A percentile compares a stretch with the other conserved stretches of the same genome.
Evolutionary conservation across 2,888 invertebrate species (phyloP).

Genomic region (Tinea trinotella): DNA sequence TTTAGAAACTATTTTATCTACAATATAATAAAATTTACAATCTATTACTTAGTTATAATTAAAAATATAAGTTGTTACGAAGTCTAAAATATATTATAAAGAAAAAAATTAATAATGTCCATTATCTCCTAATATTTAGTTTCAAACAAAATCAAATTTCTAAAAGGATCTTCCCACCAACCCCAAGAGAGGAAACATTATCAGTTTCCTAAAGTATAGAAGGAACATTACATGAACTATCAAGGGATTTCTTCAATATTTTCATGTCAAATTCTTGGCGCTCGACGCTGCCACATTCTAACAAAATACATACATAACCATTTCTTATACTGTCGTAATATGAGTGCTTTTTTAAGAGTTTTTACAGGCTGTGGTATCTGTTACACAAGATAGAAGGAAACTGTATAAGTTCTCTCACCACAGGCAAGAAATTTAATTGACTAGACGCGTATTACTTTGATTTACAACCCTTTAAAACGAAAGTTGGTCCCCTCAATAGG

Average conservation of each 20-base stretch:
- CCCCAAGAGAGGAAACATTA: conserved; percentile 18
- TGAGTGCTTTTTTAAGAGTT: conserved; percentile 17
- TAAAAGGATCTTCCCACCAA: conserved; percentile 15
- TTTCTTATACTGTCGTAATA: conserved; percentile 18
- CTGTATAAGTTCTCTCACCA: conserved; percentile 8
- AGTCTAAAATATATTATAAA: conserved; percentile 32
- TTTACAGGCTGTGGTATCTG: conserved; percentile 24
- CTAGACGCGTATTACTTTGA: conserved; percentile 54
- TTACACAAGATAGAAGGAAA: conserved; percentile 6
- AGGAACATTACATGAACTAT: not conserved
- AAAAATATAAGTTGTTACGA: not conserved
- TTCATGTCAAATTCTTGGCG: not conserved
- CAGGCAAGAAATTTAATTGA: conserved; percentile 39
- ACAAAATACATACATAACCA: not conserved
- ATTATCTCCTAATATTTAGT: conserved; percentile 19
- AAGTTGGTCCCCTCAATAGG: conserved; percentile 39
- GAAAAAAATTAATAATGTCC: conserved; percentile 22
- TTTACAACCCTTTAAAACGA: conserved; percentile 56
- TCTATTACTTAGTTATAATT: too few relatives aligned
- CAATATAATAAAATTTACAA: not conserved
- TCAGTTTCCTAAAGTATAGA: conserved; percentile 9
- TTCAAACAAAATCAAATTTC: conserved; percentile 18
- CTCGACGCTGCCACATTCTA: not conserved
- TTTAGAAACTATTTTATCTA: not conserved
- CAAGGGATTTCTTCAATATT: not conserved